These are phyloP conservation scores for Branchellion lobata DNA, from an alignment of 2,888 invertebrate species.

Conservation along the genomic window DNA sequence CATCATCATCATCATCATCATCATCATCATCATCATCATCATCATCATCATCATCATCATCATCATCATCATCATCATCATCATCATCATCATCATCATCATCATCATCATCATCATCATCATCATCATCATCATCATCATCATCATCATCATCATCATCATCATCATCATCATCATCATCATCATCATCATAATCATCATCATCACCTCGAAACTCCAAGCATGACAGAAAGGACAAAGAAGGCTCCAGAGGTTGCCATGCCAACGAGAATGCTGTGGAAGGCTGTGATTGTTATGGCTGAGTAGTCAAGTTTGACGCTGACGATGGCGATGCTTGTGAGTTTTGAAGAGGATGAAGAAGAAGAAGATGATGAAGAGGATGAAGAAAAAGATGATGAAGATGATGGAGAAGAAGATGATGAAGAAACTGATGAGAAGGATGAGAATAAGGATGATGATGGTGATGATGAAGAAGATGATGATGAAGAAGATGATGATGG, in stretches of 20 bases:
- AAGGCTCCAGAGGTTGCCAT: conserved; percentile 77
- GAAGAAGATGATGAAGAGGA: not conserved
- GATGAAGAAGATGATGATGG: too few species aligned
- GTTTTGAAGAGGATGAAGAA: conserved; percentile 71
- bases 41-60: too few species aligned
- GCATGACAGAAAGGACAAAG: conserved; percentile 75
- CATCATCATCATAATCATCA: not conserved
- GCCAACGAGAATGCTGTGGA: conserved; percentile 80
- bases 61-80: too few species aligned
- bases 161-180: conserved; percentile 16
- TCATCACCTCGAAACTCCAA: conserved; percentile 69
- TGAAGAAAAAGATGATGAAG: not conserved
- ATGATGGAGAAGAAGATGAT: too few species aligned
- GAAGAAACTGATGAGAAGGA: too few species aligned
- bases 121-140: conserved; percentile 27
- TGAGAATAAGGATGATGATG: too few species aligned
- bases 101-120: not conserved
- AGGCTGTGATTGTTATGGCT: conserved; percentile 78
- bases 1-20: conserved; percentile 2
- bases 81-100: too few species aligned
- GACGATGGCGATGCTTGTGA: conserved; percentile 70
- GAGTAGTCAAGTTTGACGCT: conserved; percentile 73
- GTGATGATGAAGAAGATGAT: too few species aligned
- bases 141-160: not conserved
- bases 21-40: conserved; percentile 13